Evolutionary conservation across 2,797 vertebrate species (phyloP).

Genomic region (Threskiornis aethiopicus): DNA sequence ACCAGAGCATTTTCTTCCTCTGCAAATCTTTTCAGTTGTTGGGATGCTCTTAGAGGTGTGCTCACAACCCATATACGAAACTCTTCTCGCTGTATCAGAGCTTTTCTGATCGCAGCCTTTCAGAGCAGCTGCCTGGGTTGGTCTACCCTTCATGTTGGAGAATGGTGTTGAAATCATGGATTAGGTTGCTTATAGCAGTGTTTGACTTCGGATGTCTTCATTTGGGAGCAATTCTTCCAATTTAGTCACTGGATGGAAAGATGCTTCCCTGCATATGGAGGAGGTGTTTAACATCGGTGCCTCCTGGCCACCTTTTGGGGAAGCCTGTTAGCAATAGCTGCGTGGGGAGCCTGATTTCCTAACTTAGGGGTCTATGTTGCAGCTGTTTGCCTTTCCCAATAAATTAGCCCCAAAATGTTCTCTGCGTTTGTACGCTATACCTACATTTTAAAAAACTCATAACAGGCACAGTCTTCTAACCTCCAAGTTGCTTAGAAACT

Average conservation of each 20-base stretch:
- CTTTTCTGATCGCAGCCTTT: neutral
- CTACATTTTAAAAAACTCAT: neutral
- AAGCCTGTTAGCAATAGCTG: neutral
- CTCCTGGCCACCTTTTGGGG: neutral
- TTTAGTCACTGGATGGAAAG: neutral
- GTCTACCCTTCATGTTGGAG: neutral
- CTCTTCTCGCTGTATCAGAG: neutral
- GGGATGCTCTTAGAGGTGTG: neutral
- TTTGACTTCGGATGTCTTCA: neutral
- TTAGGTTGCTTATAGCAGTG: neutral
- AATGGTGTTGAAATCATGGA: neutral
- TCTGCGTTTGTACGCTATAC: neutral
- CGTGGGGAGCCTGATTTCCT: neutral
- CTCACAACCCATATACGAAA: neutral
- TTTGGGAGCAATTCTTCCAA: neutral
- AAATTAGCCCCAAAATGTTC: neutral
- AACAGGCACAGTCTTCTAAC: neutral
- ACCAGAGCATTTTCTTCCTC: neutral
- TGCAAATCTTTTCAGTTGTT: neutral
- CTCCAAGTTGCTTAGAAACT: neutral
- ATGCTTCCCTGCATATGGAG: neutral
- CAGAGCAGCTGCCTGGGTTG: neutral
- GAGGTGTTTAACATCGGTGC: neutral
- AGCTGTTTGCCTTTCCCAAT: neutral
- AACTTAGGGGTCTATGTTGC: neutral